A percentile compares a stretch with the other conserved stretches of the same genome.
Conservation (phyloP, 2,113 vertebrate species). For the Chaetodon trifascialis region DNA sequence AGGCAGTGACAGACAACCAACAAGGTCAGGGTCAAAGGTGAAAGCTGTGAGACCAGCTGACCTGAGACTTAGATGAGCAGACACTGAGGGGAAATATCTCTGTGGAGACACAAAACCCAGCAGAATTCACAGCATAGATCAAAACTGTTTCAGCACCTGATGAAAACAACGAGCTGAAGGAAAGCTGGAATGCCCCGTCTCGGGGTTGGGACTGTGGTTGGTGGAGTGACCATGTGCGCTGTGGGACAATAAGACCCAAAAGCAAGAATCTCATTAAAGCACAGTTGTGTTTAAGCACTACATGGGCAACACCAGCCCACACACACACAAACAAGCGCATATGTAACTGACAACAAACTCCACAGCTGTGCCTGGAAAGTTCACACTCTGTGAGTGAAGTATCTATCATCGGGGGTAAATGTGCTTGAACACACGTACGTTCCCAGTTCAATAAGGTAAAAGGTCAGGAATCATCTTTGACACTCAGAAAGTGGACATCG, state of each 20-base stretch:
- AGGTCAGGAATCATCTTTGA: conserved; percentile 16
- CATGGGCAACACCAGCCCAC: conserved; percentile 8
- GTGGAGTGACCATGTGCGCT: background rate
- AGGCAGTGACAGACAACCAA: conserved; percentile 8
- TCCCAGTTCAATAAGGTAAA: conserved; percentile 15
- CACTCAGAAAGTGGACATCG: background rate
- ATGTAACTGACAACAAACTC: conserved; percentile 35
- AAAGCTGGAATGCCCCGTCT: background rate
- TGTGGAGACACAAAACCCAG: background rate
- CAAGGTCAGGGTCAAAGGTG: conserved; percentile 53
- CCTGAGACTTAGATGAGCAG: background rate
- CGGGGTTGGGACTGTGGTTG: background rate
- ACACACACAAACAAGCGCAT: conserved; percentile 9
- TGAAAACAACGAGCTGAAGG: background rate
- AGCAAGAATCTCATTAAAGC: background rate
- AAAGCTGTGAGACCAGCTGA: conserved; percentile 18
- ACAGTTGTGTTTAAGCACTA: background rate
- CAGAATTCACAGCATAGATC: background rate
- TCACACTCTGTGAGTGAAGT: conserved; percentile 45
- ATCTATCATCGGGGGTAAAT: conserved; percentile 31
- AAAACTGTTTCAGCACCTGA: background rate
- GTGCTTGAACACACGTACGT: conserved; percentile 5
- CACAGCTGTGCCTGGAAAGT: conserved; percentile 70
- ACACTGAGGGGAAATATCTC: background rate
- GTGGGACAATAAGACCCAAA: conserved; percentile 1